phyloP scores from a whole-genome alignment of 1,140 invertebrate species.

The Brachionus asplanchnoidis region DNA sequence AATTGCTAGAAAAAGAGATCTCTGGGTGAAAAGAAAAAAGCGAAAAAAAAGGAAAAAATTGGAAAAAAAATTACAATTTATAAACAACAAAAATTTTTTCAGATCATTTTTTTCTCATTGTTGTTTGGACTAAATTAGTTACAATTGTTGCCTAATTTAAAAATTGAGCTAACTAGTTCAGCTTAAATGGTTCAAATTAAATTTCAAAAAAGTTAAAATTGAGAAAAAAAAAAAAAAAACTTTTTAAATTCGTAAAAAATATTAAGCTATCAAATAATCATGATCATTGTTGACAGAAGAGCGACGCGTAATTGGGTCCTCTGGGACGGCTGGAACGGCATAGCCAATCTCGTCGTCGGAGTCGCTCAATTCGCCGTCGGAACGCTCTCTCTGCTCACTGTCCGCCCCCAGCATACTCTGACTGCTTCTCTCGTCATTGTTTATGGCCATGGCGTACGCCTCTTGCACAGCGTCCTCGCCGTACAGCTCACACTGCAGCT shows the following conservation, averaged over 20 bases:
- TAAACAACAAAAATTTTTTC: neutral
- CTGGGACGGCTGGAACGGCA: neutral
- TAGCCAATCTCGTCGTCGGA: neutral
- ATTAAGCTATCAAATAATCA: constrained; percentile 7
- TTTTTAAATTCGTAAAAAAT: constrained; percentile 11
- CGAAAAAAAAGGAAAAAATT: neutral
- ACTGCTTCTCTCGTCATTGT: neutral
- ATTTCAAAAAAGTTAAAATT: neutral
- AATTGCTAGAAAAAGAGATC: neutral
- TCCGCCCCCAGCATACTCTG: neutral
- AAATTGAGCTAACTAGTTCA: neutral
- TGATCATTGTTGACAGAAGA: constrained; percentile 26
- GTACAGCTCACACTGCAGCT: constrained; percentile 28
- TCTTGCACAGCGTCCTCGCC: constrained; percentile 27
- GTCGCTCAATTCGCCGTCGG: neutral
- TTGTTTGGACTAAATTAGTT: neutral
- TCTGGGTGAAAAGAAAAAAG: neutral
- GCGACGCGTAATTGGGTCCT: neutral
- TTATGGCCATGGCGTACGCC: neutral
- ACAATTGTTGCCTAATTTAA: constrained; percentile 20
- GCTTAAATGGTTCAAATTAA: neutral
- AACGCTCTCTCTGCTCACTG: neutral
- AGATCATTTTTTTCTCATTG: neutral
- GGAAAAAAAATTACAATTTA: constrained; percentile 27
- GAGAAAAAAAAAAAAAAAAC: neutral